Evolutionary conservation across 2,797 vertebrate genomes (phyloP).

Genomic region (Aldrovandia affinis): DNA sequence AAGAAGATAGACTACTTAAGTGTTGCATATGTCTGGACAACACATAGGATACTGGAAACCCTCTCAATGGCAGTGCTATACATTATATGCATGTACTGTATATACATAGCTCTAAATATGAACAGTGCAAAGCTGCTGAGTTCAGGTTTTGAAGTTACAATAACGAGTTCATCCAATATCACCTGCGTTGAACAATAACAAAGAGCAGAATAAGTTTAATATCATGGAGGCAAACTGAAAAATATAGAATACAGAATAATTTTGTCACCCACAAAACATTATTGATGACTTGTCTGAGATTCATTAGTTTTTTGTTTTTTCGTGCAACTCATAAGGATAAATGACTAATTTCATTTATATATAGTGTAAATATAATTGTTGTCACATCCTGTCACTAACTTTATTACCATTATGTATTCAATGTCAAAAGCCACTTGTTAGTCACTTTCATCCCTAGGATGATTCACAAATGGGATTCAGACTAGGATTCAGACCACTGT

Average conservation of each 20-base stretch:
- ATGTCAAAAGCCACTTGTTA: slow-evolving; percentile 19
- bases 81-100: too few relatives aligned
- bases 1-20: background rate
- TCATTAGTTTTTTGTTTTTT: background rate
- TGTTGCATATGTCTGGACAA: too few relatives aligned
- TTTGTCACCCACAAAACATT: background rate
- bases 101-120: too few relatives aligned
- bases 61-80: too few relatives aligned
- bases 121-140: background rate
- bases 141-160: background rate
- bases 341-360: background rate
- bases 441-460: slow-evolving; percentile 19
- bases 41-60: background rate
- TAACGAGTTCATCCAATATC: background rate
- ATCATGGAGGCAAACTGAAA: background rate
- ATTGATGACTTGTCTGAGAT: background rate
- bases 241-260: background rate
- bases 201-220: background rate
- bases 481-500: background rate
- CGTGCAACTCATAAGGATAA: background rate
- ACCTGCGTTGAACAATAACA: background rate
- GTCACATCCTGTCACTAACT: slow-evolving; percentile 4
- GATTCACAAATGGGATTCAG: slow-evolving; percentile 26
- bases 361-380: background rate
- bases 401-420: slow-evolving; percentile 22